Evolutionary conservation across 2,113 vertebrate genomes (phyloP), one percentile per base, ranked within the genome.

Genomic region (Anas platyrhynchos): DNA sequence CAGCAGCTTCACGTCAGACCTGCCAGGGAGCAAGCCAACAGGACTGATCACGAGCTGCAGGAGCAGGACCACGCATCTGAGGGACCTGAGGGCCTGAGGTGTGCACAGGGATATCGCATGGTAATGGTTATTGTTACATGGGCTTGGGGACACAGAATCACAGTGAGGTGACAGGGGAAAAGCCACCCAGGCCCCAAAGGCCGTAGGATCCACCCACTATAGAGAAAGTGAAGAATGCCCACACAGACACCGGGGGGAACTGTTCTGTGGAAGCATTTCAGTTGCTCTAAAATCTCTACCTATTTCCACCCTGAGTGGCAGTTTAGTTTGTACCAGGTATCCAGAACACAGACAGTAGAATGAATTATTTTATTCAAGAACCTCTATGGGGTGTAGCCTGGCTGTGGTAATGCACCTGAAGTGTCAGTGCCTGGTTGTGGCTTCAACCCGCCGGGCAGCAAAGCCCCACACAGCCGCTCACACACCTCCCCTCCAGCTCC

Each of bases 201-300:
- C 9, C 38, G 46, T 2, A 16, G 15, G 16, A 72, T 72, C 62
- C 59, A 41, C 21, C 32, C 52, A 10, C 26, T 31, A 32, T 1
- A 7, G 89, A 41, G 9, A 69, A 50, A 73, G 18, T 4, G 16
- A 71, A 54, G 23, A 75, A 61, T 4, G 6, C 12, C 15, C 44
- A 32, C 5, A 32, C 0, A 1, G 20, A 52, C 44, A 29, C 7
- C 4, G 13, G 6, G 50, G 50, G 50, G 5, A 1, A 3, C 3
- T 20, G 13, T 27, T 31, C 55, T 10, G 25, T 18, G 17, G 36
- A 32, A 50, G 13, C 8, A 58, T 59, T 83, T 66, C 2, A 73
- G 14, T 54, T 38, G 4, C 3, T 63, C n/a, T 68, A 61, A 54
- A 81, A 72, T 7, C 46, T 54, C 23, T 32, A 62, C 16, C 3